These are phyloP conservation scores for Lepetodrilus schrolli DNA, from an alignment of 2,888 invertebrate genomes.

Conservation along the genomic window DNA sequence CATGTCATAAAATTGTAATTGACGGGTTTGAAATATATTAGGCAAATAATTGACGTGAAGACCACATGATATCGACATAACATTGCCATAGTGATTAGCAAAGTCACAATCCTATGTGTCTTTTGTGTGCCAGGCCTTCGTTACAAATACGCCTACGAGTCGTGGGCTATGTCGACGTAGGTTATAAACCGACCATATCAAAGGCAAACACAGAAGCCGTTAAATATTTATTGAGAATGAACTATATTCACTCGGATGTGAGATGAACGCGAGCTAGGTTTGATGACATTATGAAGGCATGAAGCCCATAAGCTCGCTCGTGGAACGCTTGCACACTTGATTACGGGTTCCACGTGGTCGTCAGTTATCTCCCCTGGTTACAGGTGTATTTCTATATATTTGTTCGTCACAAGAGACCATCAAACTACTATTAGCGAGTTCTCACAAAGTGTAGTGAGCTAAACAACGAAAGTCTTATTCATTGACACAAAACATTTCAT, in stretches of 20 bases:
- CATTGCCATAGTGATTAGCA: slow-evolving; percentile 2
- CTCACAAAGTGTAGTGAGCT: no score
- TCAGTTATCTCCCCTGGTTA: background rate
- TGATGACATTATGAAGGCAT: background rate
- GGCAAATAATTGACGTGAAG: background rate
- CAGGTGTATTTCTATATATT: background rate
- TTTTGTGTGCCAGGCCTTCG: background rate
- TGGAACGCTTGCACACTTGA: background rate
- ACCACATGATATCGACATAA: background rate
- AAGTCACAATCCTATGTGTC: background rate
- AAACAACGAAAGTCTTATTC: no score
- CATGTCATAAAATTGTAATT: background rate
- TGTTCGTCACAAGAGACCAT: no score
- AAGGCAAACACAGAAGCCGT: background rate
- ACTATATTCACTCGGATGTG: background rate
- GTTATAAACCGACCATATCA: background rate
- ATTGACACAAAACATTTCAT: no score
- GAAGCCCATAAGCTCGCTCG: background rate
- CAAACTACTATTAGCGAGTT: no score
- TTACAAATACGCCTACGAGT: background rate
- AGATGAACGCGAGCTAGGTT: background rate
- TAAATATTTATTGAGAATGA: background rate
- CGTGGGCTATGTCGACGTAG: background rate
- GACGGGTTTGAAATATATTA: background rate
- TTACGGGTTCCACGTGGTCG: background rate